Percentiles rank a stretch among this genome's conserved stretches.
Evolutionary conservation across 35 echinoderm and acorn worm genomes (phyloP).

Genomic region (Ophioderma brevispina): DNA sequence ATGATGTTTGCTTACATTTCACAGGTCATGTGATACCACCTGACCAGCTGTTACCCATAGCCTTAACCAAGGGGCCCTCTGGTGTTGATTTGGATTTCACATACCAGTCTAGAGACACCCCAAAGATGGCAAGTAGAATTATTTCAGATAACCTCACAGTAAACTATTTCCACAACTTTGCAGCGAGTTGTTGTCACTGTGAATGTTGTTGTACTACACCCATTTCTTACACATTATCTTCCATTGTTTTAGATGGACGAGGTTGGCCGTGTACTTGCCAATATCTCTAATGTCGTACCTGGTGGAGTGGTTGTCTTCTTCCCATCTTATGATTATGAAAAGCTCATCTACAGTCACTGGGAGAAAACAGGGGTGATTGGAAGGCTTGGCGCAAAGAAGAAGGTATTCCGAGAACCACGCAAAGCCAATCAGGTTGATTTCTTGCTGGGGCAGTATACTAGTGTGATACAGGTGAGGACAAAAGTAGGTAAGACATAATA

Average conservation of each 20-base stretch:
- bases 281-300: slow-evolving; percentile 84
- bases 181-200: too few species aligned
- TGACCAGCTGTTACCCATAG: slow-evolving; percentile 83
- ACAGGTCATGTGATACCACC: slow-evolving; percentile 98
- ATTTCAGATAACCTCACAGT: too few species aligned
- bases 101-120: slow-evolving; percentile 85
- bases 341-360: slow-evolving; percentile 79
- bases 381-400: slow-evolving; percentile 75
- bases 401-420: slow-evolving; percentile 82
- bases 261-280: slow-evolving; percentile 81
- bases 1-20: too few species aligned
- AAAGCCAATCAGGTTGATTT: slow-evolving; percentile 90
- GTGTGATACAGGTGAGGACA: slow-evolving; percentile 79
- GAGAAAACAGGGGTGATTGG: slow-evolving; percentile 71
- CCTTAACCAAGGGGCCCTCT: slow-evolving; percentile 78
- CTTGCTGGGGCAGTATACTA: slow-evolving; percentile 78
- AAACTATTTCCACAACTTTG: too few species aligned
- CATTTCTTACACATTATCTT: too few species aligned
- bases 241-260: slow-evolving; percentile 91
- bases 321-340: slow-evolving; percentile 97
- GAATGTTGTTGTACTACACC: too few species aligned
- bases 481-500: too few species aligned
- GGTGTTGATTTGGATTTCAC: slow-evolving; percentile 92
- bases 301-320: slow-evolving; percentile 97
- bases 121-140: slow-evolving; percentile 85